These are phyloP conservation scores for Epistrophe grossulariae DNA, from an alignment of 2,888 invertebrate genomes.

Conservation along the genomic window DNA sequence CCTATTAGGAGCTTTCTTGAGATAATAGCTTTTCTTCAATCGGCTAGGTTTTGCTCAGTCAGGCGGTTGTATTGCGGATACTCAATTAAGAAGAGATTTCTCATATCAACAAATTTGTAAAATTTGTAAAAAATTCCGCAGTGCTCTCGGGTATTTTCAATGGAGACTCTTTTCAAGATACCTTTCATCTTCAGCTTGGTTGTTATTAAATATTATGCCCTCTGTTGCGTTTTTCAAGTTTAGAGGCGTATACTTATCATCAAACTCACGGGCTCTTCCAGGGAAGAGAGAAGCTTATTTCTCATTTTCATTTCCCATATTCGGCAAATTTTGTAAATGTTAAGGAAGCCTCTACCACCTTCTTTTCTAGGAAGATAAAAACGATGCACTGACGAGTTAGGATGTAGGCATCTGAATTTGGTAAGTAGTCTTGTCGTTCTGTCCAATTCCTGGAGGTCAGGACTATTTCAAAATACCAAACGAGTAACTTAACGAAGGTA, in stretches of 20 bases:
- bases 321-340: not conserved
- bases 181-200: not conserved
- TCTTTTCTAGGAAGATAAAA: conserved; percentile 1
- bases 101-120: too few species aligned
- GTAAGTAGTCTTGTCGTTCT: not conserved
- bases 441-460: not conserved
- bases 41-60: too few species aligned
- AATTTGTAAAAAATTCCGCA: too few species aligned
- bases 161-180: not conserved
- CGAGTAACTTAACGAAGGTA: not conserved
- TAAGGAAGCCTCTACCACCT: not conserved
- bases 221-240: not conserved
- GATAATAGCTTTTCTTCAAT: too few species aligned
- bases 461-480: not conserved
- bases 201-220: not conserved
- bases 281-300: not conserved
- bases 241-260: not conserved
- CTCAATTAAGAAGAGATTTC: too few species aligned
- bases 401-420: not conserved
- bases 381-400: not conserved
- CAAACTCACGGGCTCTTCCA: not conserved
- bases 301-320: not conserved
- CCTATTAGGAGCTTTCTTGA: too few species aligned
- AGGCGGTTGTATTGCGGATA: too few species aligned
- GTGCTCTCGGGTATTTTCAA: not conserved